Base-by-base conservation (phyloP, 2,113 vertebrate species). In the Engraulis encrasicolus region DNA sequence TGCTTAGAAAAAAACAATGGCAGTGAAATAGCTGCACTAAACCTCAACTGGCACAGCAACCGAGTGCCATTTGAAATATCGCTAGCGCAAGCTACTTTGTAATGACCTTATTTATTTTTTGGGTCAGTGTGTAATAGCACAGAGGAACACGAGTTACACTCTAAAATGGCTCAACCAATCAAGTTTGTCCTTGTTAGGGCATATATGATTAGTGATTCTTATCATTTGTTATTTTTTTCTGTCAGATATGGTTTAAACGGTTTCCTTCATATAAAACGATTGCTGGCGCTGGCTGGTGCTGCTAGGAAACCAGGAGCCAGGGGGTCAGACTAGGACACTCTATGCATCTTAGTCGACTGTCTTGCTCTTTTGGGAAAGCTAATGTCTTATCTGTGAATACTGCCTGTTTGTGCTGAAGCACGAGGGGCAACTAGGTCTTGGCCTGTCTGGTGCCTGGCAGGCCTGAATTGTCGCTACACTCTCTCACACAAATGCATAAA, bases 331-430 rank as follows among this genome's bases (percentile, higher is more conserved):
- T 31, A 20, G 58, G 58, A 27, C 20, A 23, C 54, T 20, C 40
- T 9, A 9, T 9, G 6, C 52, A n/a, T 58, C 58, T 1, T 3
- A 14, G 66, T 31, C 66, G 27, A 34, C 31, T 15, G 12, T 15
- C 12, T 15, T 12, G 14, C 34, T 15, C 5, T 34, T 74, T 34
- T 74, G 6, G 17, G 31, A 31, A 74, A 34, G 23, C 14, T 74
- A 9, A 74, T 74, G 66, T 74, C 14, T 74, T 74, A 74, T 74
- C 66, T 74, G 27, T 74, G 66, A 74, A 74, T 31, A 31, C 31
- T 74, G 31, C 66, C 12, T 74, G 66, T 74, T n/a, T 74, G 34
- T 74, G 27, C 31, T 14, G 12, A 74, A 2, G 1, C 14, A 15
- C 61, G 14, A 3, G 27, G 34, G 66, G 31, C 66, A 74, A 74